These are phyloP conservation scores for Lymantria dispar DNA, from an alignment of 2,888 invertebrate genomes.

Conservation along the genomic window DNA sequence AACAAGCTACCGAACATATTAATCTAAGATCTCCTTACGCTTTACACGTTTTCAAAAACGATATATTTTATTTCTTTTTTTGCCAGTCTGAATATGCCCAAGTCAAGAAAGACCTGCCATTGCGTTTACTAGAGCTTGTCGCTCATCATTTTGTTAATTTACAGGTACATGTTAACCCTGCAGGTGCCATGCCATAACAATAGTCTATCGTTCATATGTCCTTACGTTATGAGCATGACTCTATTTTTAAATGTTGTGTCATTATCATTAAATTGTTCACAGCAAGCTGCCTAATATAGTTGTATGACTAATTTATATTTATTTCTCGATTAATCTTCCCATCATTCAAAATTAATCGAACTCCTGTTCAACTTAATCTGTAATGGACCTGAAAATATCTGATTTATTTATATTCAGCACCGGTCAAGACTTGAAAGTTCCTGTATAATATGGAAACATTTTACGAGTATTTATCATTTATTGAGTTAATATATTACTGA, in stretches of 20 bases:
- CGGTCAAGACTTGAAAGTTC: background rate
- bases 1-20: too few relatives aligned
- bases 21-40: too few relatives aligned
- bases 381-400: slow-evolving; percentile 6
- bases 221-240: background rate
- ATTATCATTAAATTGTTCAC: slow-evolving; percentile 15
- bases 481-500: too few relatives aligned
- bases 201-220: background rate
- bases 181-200: background rate
- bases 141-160: too few relatives aligned
- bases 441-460: too few relatives aligned
- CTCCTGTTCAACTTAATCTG: slow-evolving; percentile 12
- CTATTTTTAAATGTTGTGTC: slow-evolving; percentile 11
- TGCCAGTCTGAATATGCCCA: too few relatives aligned
- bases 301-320: slow-evolving; percentile 15
- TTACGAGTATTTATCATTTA: too few relatives aligned
- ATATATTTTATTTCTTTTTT: too few relatives aligned
- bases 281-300: slow-evolving; percentile 12
- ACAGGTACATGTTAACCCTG: too few relatives aligned
- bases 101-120: too few relatives aligned
- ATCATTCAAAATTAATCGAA: slow-evolving; percentile 16
- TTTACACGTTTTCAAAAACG: too few relatives aligned
- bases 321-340: slow-evolving; percentile 1
- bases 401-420: slow-evolving; percentile 10
- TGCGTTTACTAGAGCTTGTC: too few relatives aligned